Evolutionary conservation across 2,797 vertebrate species (phyloP), one percentile per base, ranked within the genome.

Genomic region (Gymnocypris eckloni): DNA sequence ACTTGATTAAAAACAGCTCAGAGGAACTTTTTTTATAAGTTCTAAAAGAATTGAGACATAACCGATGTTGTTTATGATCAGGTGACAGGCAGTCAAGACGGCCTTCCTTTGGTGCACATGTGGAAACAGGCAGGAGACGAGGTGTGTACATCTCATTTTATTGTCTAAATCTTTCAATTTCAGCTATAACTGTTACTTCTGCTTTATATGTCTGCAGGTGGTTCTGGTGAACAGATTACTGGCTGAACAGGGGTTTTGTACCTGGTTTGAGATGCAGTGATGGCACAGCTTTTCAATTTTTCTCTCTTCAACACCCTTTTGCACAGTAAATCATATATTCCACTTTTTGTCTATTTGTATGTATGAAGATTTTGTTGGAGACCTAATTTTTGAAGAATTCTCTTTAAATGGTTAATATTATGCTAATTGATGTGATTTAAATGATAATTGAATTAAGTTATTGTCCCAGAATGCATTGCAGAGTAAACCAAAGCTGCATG

Each of bases 71-170:
- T 39, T 52, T 85, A 45, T 81, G 43, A 43, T 77, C 89, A 97
- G 96, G 96, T 97, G 79, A 96, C 95, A 37, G 95, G 94, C 88
- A 96, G 93, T 0, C 94, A 96, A 54, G 93, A 93, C 0, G 96
- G 96, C n/a, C 94, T 97, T 90, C 96, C 96, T 0, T 90, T 96
- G 84, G 96, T 97, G 85, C 96, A 97, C 86, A 90, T 97, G 52
- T 97, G 96, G 96, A 96, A 94, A 76, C 87, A 96, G 91, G 91
- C 88, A 83, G 96, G 93, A 76, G 95, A 96, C 43, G 94, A 97
- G 93, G 96, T 97, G 84, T 13, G 94, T 84, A 67, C 12, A 4
- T 25, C 41, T 20, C 15, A 72, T 61, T n/a, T n/a, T 76, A 5
- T 37, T 72, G 52, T 10, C 59, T 33, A 6, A 48, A 20, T 41